phyloP scores from a whole-genome alignment of 1,140 invertebrate species.

The Cataglyphis hispanica region DNA sequence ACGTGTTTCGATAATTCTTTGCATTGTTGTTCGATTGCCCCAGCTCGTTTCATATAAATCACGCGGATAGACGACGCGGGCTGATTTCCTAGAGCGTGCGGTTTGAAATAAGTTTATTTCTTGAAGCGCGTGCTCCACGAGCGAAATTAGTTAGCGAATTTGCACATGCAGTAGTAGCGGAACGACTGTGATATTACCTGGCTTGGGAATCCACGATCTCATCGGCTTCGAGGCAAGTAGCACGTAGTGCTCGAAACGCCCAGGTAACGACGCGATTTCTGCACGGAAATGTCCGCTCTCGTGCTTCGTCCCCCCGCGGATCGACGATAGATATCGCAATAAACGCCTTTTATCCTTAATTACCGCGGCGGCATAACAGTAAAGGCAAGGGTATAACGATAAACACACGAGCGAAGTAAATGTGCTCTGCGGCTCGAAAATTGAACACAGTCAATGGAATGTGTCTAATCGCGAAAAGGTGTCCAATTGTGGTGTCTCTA shows the following conservation, averaged over 20 bases:
- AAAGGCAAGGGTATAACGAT: conserved; percentile 2
- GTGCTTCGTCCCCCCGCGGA: conserved; percentile 3
- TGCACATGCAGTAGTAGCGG: neutral
- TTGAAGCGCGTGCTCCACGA: conserved; percentile 1
- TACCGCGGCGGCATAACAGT: conserved; percentile 38
- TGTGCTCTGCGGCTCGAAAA: conserved; percentile 30
- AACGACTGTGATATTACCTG: conserved; percentile 49
- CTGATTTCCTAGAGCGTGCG: neutral
- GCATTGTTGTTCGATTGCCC: neutral
- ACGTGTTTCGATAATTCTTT: neutral
- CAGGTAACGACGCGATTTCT: conserved; percentile 54
- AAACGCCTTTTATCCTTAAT: conserved; percentile 54
- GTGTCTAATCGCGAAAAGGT: neutral
- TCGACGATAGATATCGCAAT: conserved; percentile 37
- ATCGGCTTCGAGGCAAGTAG: neutral
- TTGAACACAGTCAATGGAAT: neutral
- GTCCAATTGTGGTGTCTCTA: neutral
- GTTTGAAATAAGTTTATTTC: conserved; percentile 6
- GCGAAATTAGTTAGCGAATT: conserved; percentile 47
- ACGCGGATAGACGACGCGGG: neutral
- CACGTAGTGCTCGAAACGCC: conserved; percentile 43
- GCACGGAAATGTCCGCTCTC: conserved; percentile 22
- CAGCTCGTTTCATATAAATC: neutral
- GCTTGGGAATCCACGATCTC: conserved; percentile 27
- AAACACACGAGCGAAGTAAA: conserved; percentile 34